phyloP scores from a whole-genome alignment of 2,888 invertebrate genomes.

The Agrotis puta region DNA sequence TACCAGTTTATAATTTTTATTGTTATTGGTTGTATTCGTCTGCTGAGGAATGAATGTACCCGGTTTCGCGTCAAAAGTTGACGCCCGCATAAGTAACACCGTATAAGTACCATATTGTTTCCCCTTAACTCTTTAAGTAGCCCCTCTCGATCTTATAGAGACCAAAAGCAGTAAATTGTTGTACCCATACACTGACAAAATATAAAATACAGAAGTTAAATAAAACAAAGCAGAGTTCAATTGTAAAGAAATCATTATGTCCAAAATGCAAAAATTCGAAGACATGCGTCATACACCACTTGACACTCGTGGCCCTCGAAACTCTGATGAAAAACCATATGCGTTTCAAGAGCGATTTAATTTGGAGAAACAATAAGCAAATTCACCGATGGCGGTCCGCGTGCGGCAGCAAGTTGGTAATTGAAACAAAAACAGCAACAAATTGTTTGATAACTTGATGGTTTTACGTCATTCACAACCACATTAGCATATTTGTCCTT shows the following conservation, averaged over 20 bases:
- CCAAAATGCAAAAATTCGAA: not conserved
- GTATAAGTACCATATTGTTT: conserved; percentile 13
- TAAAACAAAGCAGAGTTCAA: not conserved
- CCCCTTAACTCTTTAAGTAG: not conserved
- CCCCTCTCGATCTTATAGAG: not conserved
- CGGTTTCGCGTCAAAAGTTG: not conserved
- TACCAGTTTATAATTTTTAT: not conserved
- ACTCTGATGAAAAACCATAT: too few relatives aligned
- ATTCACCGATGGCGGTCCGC: too few relatives aligned
- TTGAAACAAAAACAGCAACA: too few relatives aligned
- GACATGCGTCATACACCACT: too few relatives aligned
- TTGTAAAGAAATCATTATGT: not conserved
- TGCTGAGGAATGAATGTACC: not conserved
- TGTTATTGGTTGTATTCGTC: not conserved
- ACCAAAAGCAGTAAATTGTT: not conserved
- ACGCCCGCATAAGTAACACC: conserved; percentile 8
- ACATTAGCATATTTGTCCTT: not conserved
- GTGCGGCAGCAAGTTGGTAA: too few relatives aligned
- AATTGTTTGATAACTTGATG: not conserved
- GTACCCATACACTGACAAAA: too few relatives aligned
- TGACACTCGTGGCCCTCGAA: too few relatives aligned
- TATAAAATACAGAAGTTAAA: too few relatives aligned
- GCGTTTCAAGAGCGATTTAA: too few relatives aligned
- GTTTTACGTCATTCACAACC: not conserved
- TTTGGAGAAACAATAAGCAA: too few relatives aligned